Evolutionary conservation across 2,888 invertebrate genomes (phyloP), one percentile per base, ranked within the genome.

Genomic region (Esperia sulphurella): DNA sequence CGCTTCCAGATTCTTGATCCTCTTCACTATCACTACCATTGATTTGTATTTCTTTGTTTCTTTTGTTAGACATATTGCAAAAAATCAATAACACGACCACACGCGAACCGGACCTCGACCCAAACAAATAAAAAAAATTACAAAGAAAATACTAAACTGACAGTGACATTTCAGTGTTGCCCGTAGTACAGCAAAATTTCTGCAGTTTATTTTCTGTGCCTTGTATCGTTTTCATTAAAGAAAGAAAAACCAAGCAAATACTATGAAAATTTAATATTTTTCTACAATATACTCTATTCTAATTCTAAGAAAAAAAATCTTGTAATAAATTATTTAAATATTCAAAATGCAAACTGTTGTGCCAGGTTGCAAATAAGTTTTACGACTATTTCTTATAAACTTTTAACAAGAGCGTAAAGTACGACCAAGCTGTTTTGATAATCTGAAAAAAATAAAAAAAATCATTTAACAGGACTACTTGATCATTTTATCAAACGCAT

Each of bases 1-100:
- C 87, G 49, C 71, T 83, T 10, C 75, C 87, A 8, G 83, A 83
- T 35, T 77, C 82, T 38, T 81, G 78, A 29, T 85, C 88, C 37
- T 83, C 87, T 50, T 87, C 90, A 65, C 87, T 90, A 21, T 85
- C 86, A 45, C 86, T 90, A 1, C 83, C 80, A 9, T 39, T 39
- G 41, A 81, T 78, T 46, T 75, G 73, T 14, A 78, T 69, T 49
- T 83, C 79, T 55, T 88, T 89, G 55, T 83, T 84, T 55, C 72
- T 83, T 68, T 89, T 89, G 66, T 82, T 87, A 43, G 87, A 81
- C 88, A 88, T 88, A 61, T 70, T 79, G 45, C 21, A 50, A 50
- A 45, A 51, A 49, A 30, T 12, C 28, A 29, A 43, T 8, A 29
- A 42, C 47, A 38, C 37, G 39, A 37, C 31, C 44, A 29, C 48